These are phyloP conservation scores for Pedionomus torquatus DNA, from an alignment of 2,113 vertebrate species.

Conservation along the genomic window DNA sequence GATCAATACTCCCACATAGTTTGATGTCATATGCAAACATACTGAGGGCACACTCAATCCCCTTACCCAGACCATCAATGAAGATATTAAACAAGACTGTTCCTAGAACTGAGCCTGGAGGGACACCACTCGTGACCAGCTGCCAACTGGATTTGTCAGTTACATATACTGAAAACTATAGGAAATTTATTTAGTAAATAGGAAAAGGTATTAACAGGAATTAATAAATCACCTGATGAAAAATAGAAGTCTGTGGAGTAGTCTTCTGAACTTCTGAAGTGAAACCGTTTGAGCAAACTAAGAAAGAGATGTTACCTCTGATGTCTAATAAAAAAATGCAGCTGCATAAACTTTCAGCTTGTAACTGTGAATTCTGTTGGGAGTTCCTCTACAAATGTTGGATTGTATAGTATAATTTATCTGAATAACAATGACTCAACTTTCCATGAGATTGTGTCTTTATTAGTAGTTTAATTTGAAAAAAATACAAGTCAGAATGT, in stretches of 20 bases:
- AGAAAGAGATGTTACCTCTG: neutral
- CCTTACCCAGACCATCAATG: too few relatives aligned
- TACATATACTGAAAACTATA: neutral
- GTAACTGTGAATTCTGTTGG: neutral
- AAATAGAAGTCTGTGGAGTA: neutral
- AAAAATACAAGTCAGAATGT: neutral
- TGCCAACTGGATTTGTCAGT: too few relatives aligned
- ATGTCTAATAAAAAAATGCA: neutral
- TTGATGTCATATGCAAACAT: too few relatives aligned
- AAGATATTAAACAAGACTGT: too few relatives aligned
- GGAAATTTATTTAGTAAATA: neutral
- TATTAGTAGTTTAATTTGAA: neutral
- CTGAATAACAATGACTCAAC: neutral
- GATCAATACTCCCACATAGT: too few relatives aligned
- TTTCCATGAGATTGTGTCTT: neutral
- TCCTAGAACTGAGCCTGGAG: too few relatives aligned
- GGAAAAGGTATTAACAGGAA: neutral
- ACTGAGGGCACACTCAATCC: too few relatives aligned
- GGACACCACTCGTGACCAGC: too few relatives aligned
- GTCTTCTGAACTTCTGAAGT: neutral
- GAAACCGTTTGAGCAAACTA: neutral
- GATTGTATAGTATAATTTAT: neutral
- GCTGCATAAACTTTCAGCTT: neutral
- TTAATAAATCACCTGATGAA: neutral
- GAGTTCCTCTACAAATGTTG: neutral